Evolutionary conservation across 53 echinoderm and acorn worm genomes (phyloP), one percentile per base, ranked within the genome.

Genomic region (Stichopus horrens): DNA sequence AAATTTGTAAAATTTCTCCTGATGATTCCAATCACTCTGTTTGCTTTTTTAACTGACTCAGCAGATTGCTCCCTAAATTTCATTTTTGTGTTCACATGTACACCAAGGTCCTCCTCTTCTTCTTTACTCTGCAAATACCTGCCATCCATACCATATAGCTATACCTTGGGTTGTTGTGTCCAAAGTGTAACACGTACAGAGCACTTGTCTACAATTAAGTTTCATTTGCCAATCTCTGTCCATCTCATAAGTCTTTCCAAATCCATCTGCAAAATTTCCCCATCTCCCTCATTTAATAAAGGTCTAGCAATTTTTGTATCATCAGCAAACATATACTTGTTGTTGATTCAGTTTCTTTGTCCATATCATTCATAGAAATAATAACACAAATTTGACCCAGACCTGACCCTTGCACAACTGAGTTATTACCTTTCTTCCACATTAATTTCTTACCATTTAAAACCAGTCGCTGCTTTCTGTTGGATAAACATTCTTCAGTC

Each of bases 341-440:
- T 37, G 77, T 77, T 37, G 77, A 77, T 77, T 77, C 52, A 37
- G 7, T 37, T 37, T 77, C 53, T 37, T 22, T 77, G 1, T 77
- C 77, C 77, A 77, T 37, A 51, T 77, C 53, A 77, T 77, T 77
- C 77, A 77, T 77, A 51, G 2, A 52, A 52, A 77, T 77, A 21
- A 11, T 77, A 51, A 77, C 21, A 8, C 76, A 76, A 10, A 76
- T 21, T 21, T 0, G 0, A 5, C 76, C 21, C 21, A 76, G 22
- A 20, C 21, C 76, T 5, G 76, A 76, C 76, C 22, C 22, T 37
- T 76, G 76, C 51, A 76, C 23, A 37, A 75, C 76, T 76, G 20
- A 19, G 22, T 22, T 19, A 19, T 5, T 76, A 51, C 21, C 76
- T 76, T 76, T 21, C n/a, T 76, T 76, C 76, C 76, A 76, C 76